These are phyloP conservation scores for Galeruca laticollis DNA, from an alignment of 2,888 invertebrate genomes.

Conservation along the genomic window DNA sequence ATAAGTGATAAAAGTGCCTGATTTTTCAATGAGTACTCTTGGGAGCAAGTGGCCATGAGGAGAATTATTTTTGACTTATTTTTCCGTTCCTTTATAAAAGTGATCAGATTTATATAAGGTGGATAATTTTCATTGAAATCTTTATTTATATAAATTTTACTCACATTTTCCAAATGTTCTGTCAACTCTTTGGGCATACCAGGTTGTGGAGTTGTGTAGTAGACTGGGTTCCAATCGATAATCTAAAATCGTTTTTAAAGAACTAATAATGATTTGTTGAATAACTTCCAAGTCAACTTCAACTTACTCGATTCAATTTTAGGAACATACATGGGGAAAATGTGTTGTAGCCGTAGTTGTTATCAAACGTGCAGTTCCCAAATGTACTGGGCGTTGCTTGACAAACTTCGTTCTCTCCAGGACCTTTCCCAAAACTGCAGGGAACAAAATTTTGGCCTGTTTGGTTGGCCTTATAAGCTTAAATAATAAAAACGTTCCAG, in stretches of 20 bases:
- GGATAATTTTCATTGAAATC: neutral
- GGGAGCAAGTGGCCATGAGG: too few relatives aligned
- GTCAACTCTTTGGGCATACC: constrained; percentile 74
- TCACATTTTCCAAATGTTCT: constrained; percentile 65
- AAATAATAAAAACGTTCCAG: constrained; percentile 42
- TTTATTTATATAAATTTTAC: too few relatives aligned
- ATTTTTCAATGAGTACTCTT: too few relatives aligned
- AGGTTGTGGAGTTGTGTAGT: constrained; percentile 65
- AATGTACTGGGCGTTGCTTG: constrained; percentile 66
- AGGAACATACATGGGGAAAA: constrained; percentile 87
- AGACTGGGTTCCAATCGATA: constrained; percentile 79
- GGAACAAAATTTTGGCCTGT: constrained; percentile 69
- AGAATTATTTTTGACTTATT: too few relatives aligned
- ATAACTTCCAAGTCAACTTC: neutral
- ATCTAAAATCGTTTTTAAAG: constrained; percentile 69
- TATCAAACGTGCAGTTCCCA: constrained; percentile 69
- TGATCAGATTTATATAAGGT: neutral
- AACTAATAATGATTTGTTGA: constrained; percentile 7
- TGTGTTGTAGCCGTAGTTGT: constrained; percentile 77
- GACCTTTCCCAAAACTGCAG: constrained; percentile 70
- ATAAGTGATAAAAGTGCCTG: too few relatives aligned
- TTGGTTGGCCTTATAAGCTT: constrained; percentile 65
- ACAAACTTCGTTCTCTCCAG: constrained; percentile 70
- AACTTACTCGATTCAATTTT: constrained; percentile 83
- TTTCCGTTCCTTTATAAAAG: too few relatives aligned